Conservation (phyloP, 2,888 invertebrate genomes). For the Drosophila sordidapex region DNA sequence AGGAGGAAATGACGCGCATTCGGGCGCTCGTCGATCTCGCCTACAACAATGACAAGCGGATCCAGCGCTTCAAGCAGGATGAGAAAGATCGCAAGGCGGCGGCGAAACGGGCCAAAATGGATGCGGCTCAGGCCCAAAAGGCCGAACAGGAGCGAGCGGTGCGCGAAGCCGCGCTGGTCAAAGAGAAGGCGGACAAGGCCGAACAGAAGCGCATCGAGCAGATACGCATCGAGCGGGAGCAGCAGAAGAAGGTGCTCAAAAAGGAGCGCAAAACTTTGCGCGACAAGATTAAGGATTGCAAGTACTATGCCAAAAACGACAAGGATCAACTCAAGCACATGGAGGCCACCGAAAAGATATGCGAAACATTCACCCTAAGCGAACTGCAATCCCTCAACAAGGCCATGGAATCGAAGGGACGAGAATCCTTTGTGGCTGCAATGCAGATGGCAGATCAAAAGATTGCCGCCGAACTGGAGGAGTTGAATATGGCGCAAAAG, state of each 20-base stretch:
- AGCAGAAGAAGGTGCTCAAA: constrained; percentile 92
- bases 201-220: constrained; percentile 93
- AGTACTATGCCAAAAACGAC: constrained; percentile 90
- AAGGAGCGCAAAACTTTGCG: constrained; percentile 93
- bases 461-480: constrained; percentile 91
- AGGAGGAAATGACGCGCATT: constrained; percentile 98
- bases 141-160: constrained; percentile 93
- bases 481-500: constrained; percentile 83
- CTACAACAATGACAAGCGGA: constrained; percentile 96
- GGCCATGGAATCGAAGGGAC: constrained; percentile 88
- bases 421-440: constrained; percentile 88
- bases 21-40: constrained; percentile 96
- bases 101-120: constrained; percentile 94
- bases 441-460: constrained; percentile 90
- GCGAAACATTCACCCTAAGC: constrained; percentile 90
- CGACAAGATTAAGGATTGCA: constrained; percentile 91
- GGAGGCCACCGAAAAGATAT: constrained; percentile 96
- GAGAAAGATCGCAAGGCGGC: constrained; percentile 96
- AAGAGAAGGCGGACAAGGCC: constrained; percentile 91
- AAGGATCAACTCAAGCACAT: constrained; percentile 92
- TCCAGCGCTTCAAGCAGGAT: constrained; percentile 95
- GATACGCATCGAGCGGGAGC: constrained; percentile 93
- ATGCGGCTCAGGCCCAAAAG: constrained; percentile 92
- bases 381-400: constrained; percentile 92
- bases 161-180: constrained; percentile 90